These are phyloP conservation scores for Caenorhabditis auriculariae DNA, from an alignment of 2,888 invertebrate species.

Conservation along the genomic window DNA sequence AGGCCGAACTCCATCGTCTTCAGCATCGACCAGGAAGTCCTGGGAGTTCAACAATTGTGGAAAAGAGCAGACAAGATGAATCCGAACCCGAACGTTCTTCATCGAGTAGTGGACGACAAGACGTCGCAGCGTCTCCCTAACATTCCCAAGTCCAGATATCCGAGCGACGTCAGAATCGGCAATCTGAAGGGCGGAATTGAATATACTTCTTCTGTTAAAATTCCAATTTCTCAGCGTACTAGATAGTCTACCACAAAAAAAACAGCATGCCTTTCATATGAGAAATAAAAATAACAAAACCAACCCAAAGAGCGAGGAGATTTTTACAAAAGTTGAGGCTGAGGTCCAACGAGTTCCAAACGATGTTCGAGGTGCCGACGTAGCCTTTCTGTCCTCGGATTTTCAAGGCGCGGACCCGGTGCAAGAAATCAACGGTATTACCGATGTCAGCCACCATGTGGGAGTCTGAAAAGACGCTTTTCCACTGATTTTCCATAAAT, in stretches of 20 bases:
- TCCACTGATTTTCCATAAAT: not conserved
- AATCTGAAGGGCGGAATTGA: conserved; percentile 59
- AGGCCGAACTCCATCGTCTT: conserved; percentile 67
- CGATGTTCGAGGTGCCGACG: conserved; percentile 81
- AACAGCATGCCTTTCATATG: too few species aligned
- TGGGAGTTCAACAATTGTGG: conserved; percentile 68
- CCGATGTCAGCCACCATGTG: conserved; percentile 85
- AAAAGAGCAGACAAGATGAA: not conserved
- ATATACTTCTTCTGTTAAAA: too few species aligned
- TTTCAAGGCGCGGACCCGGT: conserved; percentile 73
- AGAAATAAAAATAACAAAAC: conserved; percentile 2
- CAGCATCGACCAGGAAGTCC: conserved; percentile 78
- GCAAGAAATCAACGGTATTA: conserved; percentile 80
- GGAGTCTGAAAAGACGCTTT: conserved; percentile 66
- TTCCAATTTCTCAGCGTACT: too few species aligned
- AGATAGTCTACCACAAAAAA: too few species aligned
- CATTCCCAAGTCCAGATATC: conserved; percentile 60
- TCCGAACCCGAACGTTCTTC: conserved; percentile 58
- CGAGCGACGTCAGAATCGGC: conserved; percentile 61
- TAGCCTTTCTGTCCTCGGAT: conserved; percentile 68
- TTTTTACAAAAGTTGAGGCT: conserved; percentile 82
- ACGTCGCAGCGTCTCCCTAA: conserved; percentile 72
- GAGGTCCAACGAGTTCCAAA: conserved; percentile 78
- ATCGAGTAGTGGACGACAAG: conserved; percentile 75
- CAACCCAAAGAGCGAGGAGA: conserved; percentile 71